Base-by-base conservation (phyloP, 2,113 vertebrate genomes). In the Pomatostomus ruficeps region DNA sequence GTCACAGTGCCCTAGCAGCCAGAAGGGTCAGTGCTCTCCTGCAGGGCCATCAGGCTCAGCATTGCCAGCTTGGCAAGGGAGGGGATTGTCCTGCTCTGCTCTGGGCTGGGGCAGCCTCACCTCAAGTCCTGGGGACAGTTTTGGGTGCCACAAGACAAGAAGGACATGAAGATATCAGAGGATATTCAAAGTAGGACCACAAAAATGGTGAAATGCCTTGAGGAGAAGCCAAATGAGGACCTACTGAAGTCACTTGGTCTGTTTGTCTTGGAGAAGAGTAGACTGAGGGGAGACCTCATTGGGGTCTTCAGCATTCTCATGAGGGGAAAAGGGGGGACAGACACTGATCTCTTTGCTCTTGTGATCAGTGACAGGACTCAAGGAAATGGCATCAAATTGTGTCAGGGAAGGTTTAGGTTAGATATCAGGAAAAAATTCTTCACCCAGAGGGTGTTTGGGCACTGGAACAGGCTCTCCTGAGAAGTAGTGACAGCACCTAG, bases 21-120 rank as follows among this genome's bases (percentile, higher is more conserved):
- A 46, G 26, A 26, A 45, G 1, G 10, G 49, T 1, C 31, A 70
- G 2, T 12, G 6, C 1, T 28, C 28, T 22, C 12, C 28, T 23
- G 5, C n/a, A 14, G 7, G 35, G 8, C 1, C 58, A 55, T 46
- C 40, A 46, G 49, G 5, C 9, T 1, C n/a, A 65, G 40, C 48
- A 46, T 20, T 0, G 1, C n/a, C n/a, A 55, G 29, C 4, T 1
- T 1, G 29, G 19, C 4, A 38, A n/a, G 24, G 15, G n/a, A 65
- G 5, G 24, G 10, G 4, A 48, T 46, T 63, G 23, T 40, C 19
- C 58, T 3, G 2, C 5, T 40, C 29, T 35, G 5, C 29, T 57
- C 35, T 48, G 23, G 2, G 7, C 7, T 55, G 16, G 29, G 42
- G 29, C 1, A 2, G 12, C 29, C 29, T 66, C 12, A 48, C 42